A percentile compares a stretch with the other conserved stretches of the same genome.
phyloP scores from a whole-genome alignment of 2,113 vertebrate genomes.

The Nyctibius bracteatus region DNA sequence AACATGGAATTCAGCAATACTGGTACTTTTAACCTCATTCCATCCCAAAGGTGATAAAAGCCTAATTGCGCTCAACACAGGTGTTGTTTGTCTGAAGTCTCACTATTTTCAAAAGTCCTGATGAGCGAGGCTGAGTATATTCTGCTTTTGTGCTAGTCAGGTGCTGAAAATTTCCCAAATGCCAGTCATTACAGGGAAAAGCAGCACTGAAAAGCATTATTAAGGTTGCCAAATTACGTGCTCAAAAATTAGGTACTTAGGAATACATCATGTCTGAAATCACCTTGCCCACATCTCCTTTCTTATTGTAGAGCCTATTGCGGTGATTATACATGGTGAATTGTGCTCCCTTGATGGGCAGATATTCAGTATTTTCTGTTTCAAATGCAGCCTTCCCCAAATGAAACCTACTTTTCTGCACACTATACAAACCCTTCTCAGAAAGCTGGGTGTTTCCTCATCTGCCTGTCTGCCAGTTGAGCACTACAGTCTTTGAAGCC shows the following conservation, averaged over 20 bases:
- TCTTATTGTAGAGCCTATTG: neutral
- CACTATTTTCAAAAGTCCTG: neutral
- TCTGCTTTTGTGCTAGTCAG: neutral
- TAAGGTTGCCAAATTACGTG: neutral
- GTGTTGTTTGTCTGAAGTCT: neutral
- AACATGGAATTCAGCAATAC: neutral
- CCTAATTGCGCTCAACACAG: neutral
- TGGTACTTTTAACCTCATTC: neutral
- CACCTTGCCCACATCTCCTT: neutral
- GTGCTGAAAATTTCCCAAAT: neutral
- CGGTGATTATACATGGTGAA: neutral
- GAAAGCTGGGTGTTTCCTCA: neutral
- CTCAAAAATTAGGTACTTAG: neutral
- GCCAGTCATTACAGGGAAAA: neutral
- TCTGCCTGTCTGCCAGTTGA: neutral
- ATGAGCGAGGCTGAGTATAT: neutral
- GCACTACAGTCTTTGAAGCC: neutral
- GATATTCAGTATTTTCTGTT: neutral
- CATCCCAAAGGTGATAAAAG: neutral
- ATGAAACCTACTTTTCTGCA: neutral
- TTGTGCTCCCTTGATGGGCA: neutral
- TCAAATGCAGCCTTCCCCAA: neutral
- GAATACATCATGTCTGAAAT: neutral
- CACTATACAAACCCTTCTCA: neutral
- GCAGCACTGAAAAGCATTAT: neutral